Percentiles rank a stretch among this genome's conserved stretches.
Evolutionary conservation across 92 coral and sea anemone genomes (phyloP).

Genomic region (Pocillopora meandrina): DNA sequence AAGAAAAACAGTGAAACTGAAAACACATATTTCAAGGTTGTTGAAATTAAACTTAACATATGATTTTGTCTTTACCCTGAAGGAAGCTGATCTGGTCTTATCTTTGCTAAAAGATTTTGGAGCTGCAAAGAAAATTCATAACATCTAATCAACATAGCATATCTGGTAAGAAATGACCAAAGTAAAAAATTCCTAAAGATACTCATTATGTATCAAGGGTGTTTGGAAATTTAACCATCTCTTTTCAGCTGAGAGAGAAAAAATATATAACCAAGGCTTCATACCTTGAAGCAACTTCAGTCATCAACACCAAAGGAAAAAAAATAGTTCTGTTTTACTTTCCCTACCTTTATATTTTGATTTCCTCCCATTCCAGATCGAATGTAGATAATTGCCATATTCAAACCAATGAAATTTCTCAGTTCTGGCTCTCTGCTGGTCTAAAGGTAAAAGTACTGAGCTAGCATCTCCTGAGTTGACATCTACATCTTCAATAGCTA

Average conservation of each 20-base stretch:
- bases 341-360: slow-evolving; percentile 69
- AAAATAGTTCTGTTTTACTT: neutral
- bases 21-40: neutral
- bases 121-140: slow-evolving; percentile 46
- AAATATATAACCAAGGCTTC: neutral
- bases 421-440: slow-evolving; percentile 79
- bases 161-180: neutral
- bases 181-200: neutral
- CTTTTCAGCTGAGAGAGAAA: too few species aligned
- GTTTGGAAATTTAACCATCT: too few species aligned
- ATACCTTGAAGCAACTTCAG: too few species aligned
- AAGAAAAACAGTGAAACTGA: neutral
- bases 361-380: slow-evolving; percentile 74
- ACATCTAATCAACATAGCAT: neutral
- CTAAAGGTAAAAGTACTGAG: slow-evolving; percentile 38
- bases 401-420: slow-evolving; percentile 81
- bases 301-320: neutral
- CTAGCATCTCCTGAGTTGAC: too few species aligned
- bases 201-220: neutral
- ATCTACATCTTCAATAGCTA: too few species aligned
- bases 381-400: slow-evolving; percentile 87
- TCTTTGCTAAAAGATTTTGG: slow-evolving; percentile 68
- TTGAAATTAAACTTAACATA: neutral
- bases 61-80: slow-evolving; percentile 32
- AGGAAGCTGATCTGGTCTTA: slow-evolving; percentile 70